Conservation (phyloP, 64 coral and sea anemone genomes). For the Astreopora myriophthalma region DNA sequence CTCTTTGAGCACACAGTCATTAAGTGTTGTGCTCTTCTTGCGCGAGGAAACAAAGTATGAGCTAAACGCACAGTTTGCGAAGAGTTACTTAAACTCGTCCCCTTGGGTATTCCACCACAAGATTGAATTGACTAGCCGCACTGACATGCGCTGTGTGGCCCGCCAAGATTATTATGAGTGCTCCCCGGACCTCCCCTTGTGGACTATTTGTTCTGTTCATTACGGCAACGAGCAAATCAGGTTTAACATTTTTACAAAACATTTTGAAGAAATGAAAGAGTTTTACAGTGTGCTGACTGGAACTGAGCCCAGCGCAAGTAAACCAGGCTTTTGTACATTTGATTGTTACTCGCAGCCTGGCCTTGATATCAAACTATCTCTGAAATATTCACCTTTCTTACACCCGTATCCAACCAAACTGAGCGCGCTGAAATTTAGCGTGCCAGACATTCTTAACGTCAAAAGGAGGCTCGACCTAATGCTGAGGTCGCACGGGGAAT, state of each 20-base stretch:
- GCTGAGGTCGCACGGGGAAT: conserved; percentile 42
- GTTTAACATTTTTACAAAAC: conserved; percentile 81
- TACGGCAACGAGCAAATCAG: conserved; percentile 83
- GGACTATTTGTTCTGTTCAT: conserved; percentile 84
- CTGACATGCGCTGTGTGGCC: conserved; percentile 68
- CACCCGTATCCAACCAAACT: conserved; percentile 39
- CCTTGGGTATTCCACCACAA: conserved; percentile 90
- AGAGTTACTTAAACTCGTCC: conserved; percentile 38
- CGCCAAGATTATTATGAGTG: conserved; percentile 84
- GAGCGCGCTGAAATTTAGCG: conserved; percentile 56
- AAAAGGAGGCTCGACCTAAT: conserved; percentile 48
- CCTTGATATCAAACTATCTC: conserved; percentile 76
- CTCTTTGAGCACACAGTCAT: conserved; percentile 72
- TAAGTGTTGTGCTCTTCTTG: conserved; percentile 85
- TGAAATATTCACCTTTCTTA: conserved; percentile 84
- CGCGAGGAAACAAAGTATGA: conserved; percentile 69
- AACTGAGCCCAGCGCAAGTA: conserved; percentile 23
- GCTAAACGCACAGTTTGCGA: conserved; percentile 76
- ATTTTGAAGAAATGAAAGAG: conserved; percentile 82
- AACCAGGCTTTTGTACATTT: conserved; percentile 85
- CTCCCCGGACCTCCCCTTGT: conserved; percentile 66
- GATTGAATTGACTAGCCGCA: conserved; percentile 77
- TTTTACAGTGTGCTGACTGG: conserved; percentile 79
- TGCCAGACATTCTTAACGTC: conserved; percentile 36
- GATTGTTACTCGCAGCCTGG: conserved; percentile 87